Evolutionary conservation across 2,113 vertebrate genomes (phyloP).

Genomic region (Datnioides undecimradiatus): DNA sequence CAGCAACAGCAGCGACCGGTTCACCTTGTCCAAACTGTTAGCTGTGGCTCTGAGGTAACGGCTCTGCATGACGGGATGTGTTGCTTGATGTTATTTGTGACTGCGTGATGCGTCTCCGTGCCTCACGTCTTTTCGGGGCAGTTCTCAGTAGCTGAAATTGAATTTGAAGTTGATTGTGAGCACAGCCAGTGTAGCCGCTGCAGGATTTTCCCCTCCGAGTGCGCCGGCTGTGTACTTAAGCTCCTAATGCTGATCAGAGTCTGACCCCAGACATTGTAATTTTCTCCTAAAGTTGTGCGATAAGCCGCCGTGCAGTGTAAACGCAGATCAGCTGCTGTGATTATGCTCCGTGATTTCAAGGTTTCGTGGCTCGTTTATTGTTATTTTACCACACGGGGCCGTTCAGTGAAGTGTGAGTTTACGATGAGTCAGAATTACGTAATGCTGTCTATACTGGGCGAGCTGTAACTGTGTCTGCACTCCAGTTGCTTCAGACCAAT

Average conservation of each 20-base stretch:
- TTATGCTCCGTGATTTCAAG: background rate
- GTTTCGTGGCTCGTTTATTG: background rate
- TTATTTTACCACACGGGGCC: background rate
- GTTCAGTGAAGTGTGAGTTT: background rate
- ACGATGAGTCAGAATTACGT: background rate
- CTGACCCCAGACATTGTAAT: background rate
- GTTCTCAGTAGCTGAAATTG: background rate
- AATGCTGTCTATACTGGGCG: background rate
- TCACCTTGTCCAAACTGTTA: conserved; percentile 95
- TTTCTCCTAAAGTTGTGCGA: background rate
- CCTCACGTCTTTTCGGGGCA: background rate
- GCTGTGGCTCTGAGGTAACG: conserved; percentile 93
- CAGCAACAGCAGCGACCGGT: conserved; percentile 96
- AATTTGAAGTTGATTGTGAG: background rate
- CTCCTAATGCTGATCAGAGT: background rate
- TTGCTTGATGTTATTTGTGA: background rate
- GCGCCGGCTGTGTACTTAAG: background rate
- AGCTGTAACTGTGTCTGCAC: background rate
- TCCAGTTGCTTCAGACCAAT: background rate
- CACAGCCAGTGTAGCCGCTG: background rate
- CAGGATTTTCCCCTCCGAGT: background rate
- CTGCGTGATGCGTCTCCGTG: background rate
- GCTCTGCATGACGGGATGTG: background rate
- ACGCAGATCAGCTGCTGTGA: background rate
- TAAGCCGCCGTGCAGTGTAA: background rate